Percentiles rank a stretch among this genome's conserved stretches.
phyloP scores from a whole-genome alignment of 2,797 vertebrate species.

The Sebastes diploproa region DNA sequence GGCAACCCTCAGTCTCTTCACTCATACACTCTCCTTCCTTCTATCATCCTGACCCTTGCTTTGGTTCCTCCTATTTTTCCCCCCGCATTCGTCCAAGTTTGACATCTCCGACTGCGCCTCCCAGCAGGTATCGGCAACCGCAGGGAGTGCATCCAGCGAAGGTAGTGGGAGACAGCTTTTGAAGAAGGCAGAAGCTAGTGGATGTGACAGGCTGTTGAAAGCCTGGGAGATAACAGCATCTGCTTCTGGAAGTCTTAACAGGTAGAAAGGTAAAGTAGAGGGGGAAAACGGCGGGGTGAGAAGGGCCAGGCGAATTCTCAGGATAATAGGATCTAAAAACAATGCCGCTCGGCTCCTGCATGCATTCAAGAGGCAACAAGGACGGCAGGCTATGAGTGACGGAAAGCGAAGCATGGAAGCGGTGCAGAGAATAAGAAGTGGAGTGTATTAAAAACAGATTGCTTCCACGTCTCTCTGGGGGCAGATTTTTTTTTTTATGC shows the following conservation, averaged over 20 bases:
- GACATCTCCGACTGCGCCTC: slow-evolving; percentile 62
- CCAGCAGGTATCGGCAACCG: slow-evolving; percentile 60
- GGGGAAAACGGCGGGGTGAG: slow-evolving; percentile 21
- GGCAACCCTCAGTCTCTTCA: slow-evolving; percentile 57
- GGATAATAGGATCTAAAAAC: slow-evolving; percentile 71
- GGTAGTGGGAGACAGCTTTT: slow-evolving; percentile 66
- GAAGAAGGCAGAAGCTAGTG: slow-evolving; percentile 66
- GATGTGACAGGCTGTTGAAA: slow-evolving; percentile 80
- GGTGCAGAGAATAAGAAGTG: slow-evolving; percentile 61
- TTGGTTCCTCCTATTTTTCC: slow-evolving; percentile 20
- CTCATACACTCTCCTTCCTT: slow-evolving; percentile 49
- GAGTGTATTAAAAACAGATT: slow-evolving; percentile 75
- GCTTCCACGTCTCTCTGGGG: slow-evolving; percentile 72
- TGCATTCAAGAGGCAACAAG: slow-evolving; percentile 41
- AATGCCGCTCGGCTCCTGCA: slow-evolving; percentile 51
- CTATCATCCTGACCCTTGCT: slow-evolving; percentile 60
- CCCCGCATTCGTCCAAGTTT: slow-evolving; percentile 51
- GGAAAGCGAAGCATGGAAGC: slow-evolving; percentile 32
- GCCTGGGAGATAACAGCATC: slow-evolving; percentile 73
- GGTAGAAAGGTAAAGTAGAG: slow-evolving; percentile 58
- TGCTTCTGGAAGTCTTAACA: slow-evolving; percentile 67
- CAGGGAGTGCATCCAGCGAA: slow-evolving; percentile 60
- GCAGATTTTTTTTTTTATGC: slow-evolving; percentile 66
- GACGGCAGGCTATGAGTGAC: slow-evolving; percentile 50
- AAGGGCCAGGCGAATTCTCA: slow-evolving; percentile 56